Evolutionary conservation across 1,140 invertebrate species (phyloP).

Genomic region (Cherax quadricarinatus): DNA sequence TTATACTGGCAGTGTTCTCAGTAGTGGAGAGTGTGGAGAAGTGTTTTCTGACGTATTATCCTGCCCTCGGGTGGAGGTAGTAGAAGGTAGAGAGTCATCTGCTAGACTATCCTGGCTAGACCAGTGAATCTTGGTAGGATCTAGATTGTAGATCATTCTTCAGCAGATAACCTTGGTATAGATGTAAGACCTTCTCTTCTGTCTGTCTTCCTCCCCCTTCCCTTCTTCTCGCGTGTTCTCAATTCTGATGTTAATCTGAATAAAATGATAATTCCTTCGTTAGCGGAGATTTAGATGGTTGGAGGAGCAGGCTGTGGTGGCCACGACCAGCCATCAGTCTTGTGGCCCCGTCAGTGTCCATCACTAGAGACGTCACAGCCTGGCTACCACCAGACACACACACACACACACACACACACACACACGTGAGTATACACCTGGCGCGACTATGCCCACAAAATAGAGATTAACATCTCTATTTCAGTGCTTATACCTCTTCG

Average conservation of each 20-base stretch:
- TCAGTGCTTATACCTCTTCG: too few species aligned
- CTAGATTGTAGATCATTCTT: too few species aligned
- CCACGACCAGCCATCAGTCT: too few species aligned
- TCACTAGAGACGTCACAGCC: background rate
- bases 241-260: conserved; percentile 23
- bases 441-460: background rate
- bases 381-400: background rate
- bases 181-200: background rate
- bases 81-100: too few species aligned
- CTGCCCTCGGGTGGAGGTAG: too few species aligned
- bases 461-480: background rate
- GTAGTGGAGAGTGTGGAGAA: too few species aligned
- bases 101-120: too few species aligned
- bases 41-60: too few species aligned
- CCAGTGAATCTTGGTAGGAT: too few species aligned
- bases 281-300: background rate
- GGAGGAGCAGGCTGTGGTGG: background rate
- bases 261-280: conserved; percentile 42
- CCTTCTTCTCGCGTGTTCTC: background rate
- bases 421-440: background rate
- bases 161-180: too few species aligned
- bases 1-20: too few species aligned
- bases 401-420: conserved; percentile 19
- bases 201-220: background rate
- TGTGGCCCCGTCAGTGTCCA: too few species aligned